A percentile compares a stretch with the other conserved stretches of the same genome.
phyloP scores from a whole-genome alignment of 2,113 vertebrate genomes.

The Sapayoa aenigma region DNA sequence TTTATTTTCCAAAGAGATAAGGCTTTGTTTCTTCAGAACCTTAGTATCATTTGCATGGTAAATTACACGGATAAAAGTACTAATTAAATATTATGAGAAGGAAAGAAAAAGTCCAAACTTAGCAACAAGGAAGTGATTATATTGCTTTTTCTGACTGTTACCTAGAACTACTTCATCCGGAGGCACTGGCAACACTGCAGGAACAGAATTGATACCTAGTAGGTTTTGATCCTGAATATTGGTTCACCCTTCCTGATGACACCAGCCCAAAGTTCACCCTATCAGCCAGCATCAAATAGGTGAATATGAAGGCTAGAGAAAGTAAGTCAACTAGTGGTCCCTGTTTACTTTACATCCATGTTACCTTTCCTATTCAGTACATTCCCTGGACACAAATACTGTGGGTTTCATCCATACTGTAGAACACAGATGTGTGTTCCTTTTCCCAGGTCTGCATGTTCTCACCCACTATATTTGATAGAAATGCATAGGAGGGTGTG shows the following conservation, averaged over 20 bases:
- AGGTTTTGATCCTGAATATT: background rate
- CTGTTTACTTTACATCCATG: background rate
- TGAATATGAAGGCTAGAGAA: background rate
- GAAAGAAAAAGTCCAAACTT: background rate
- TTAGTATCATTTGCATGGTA: background rate
- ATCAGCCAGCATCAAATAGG: background rate
- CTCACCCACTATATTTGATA: background rate
- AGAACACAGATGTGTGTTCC: fast-evolving
- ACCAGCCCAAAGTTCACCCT: background rate
- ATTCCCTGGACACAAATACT: background rate
- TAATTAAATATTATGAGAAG: background rate
- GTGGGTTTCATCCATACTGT: background rate
- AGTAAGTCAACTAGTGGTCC: background rate
- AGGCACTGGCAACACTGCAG: background rate
- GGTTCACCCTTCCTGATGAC: background rate
- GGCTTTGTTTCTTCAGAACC: background rate
- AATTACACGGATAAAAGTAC: background rate
- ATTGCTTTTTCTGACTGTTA: background rate
- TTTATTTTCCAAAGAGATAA: background rate
- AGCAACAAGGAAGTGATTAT: background rate
- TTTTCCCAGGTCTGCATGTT: background rate
- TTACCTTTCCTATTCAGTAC: background rate
- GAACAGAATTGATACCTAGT: background rate
- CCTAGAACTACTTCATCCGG: background rate
- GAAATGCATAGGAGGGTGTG: background rate